These are phyloP conservation scores for Pagrus major DNA, from an alignment of 2,113 vertebrate genomes.

Conservation along the genomic window DNA sequence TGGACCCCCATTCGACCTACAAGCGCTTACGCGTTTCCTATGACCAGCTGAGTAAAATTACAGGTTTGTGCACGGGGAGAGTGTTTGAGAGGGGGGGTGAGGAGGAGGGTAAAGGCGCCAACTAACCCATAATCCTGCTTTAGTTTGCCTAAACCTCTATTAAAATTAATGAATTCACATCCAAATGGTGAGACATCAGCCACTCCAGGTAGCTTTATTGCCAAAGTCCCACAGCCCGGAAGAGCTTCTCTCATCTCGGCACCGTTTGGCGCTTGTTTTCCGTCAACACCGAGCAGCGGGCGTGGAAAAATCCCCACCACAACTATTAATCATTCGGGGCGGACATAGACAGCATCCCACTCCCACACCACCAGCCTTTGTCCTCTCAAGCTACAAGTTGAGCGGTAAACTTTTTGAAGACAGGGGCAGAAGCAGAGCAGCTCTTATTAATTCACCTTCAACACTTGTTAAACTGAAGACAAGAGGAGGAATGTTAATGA, in stretches of 20 bases:
- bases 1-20: conserved; percentile 80
- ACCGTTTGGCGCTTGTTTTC: conserved; percentile 82
- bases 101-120: background rate
- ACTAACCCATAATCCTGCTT: background rate
- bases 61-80: conserved; percentile 72
- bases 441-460: conserved; percentile 52
- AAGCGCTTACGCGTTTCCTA: conserved; percentile 83
- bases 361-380: conserved; percentile 74
- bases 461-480: conserved; percentile 14
- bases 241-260: conserved; percentile 64
- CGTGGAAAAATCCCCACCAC: conserved; percentile 80
- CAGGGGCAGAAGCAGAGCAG: conserved; percentile 54
- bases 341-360: conserved; percentile 82
- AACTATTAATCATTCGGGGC: conserved; percentile 89
- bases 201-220: conserved; percentile 12
- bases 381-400: conserved; percentile 79
- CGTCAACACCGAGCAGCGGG: conserved; percentile 80
- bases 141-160: background rate
- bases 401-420: conserved; percentile 76
- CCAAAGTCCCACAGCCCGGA: conserved; percentile 50
- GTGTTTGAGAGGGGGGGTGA: background rate
- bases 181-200: background rate
- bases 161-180: background rate
- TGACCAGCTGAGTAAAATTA: conserved; percentile 85
- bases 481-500: conserved; percentile 26